Percentiles rank a stretch among this genome's conserved stretches.
Evolutionary conservation across 1,140 invertebrate species (phyloP).

Genomic region (Chironomus striatipennis): DNA sequence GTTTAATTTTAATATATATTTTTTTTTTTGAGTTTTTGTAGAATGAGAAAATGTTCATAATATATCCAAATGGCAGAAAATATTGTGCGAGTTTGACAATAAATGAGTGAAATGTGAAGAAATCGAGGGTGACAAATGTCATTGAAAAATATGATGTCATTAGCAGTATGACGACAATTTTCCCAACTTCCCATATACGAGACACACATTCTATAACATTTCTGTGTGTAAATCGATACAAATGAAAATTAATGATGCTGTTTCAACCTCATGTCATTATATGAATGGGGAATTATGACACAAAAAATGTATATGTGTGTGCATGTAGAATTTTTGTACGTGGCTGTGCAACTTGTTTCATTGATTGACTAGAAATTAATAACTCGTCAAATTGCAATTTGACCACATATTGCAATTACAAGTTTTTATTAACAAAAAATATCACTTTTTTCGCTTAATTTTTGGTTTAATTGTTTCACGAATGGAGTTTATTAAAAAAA

Average conservation of each 20-base stretch:
- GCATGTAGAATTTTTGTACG: not conserved
- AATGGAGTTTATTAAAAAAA: constrained; percentile 17
- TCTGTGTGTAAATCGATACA: constrained; percentile 18
- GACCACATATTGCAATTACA: constrained; percentile 22
- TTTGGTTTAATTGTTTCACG: not conserved
- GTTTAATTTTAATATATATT: too few species aligned
- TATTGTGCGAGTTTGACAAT: not conserved
- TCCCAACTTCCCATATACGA: not conserved
- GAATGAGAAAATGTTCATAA: too few species aligned
- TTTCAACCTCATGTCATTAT: constrained; percentile 14
- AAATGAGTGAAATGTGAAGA: not conserved
- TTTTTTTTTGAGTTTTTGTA: not conserved
- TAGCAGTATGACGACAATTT: constrained; percentile 22
- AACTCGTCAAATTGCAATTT: constrained; percentile 21
- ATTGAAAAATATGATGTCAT: constrained; percentile 22
- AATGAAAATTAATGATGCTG: constrained; percentile 22
- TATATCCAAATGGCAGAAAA: not conserved
- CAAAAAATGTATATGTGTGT: not conserved
- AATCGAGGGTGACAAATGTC: not conserved
- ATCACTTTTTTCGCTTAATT: not conserved
- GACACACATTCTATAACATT: not conserved
- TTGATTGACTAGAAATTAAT: constrained; percentile 24
- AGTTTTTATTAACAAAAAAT: not conserved
- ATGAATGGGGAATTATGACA: not conserved
- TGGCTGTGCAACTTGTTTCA: constrained; percentile 18